Percentiles rank a stretch among this genome's conserved stretches.
phyloP scores from a whole-genome alignment of 2,888 invertebrate genomes.

The Hydriomena furcata region DNA sequence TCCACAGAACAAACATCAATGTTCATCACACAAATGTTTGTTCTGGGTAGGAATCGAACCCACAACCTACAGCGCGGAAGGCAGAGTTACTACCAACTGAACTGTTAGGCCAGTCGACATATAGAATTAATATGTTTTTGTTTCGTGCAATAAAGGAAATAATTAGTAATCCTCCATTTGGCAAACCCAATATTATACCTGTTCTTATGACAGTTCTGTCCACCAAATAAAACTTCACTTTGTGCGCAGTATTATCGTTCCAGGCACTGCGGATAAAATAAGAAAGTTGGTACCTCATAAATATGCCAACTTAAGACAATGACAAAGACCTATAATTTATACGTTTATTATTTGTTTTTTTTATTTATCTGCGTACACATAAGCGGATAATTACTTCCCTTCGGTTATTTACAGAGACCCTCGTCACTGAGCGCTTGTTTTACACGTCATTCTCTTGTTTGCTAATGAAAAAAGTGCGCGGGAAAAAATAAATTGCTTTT shows the following conservation, averaged over 20 bases:
- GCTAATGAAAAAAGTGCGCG: slow-evolving; percentile 78
- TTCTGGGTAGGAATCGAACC: too few species aligned
- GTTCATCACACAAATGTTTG: too few species aligned
- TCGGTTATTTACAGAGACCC: slow-evolving; percentile 73
- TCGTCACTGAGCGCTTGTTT: slow-evolving; percentile 75
- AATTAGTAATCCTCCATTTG: neutral
- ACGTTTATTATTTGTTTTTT: slow-evolving; percentile 36
- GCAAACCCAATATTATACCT: neutral
- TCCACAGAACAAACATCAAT: too few species aligned
- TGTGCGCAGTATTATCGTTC: slow-evolving; percentile 1
- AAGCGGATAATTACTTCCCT: slow-evolving; percentile 71
- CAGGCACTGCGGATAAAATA: slow-evolving; percentile 7
- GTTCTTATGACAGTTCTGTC: slow-evolving; percentile 1
- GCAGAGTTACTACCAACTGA: too few species aligned
- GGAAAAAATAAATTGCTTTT: slow-evolving; percentile 75
- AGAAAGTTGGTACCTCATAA: slow-evolving; percentile 20
- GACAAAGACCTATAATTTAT: slow-evolving; percentile 27
- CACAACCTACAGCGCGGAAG: too few species aligned
- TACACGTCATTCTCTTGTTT: slow-evolving; percentile 79
- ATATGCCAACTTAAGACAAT: slow-evolving; percentile 21
- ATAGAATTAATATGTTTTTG: too few species aligned
- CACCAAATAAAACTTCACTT: slow-evolving; percentile 1
- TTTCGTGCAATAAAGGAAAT: too few species aligned
- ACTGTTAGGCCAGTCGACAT: too few species aligned
- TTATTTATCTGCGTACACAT: slow-evolving; percentile 48